Percentiles rank a stretch among this genome's conserved stretches.
Conservation (phyloP, 1,140 invertebrate species). For the Drosophila truncata region DNA sequence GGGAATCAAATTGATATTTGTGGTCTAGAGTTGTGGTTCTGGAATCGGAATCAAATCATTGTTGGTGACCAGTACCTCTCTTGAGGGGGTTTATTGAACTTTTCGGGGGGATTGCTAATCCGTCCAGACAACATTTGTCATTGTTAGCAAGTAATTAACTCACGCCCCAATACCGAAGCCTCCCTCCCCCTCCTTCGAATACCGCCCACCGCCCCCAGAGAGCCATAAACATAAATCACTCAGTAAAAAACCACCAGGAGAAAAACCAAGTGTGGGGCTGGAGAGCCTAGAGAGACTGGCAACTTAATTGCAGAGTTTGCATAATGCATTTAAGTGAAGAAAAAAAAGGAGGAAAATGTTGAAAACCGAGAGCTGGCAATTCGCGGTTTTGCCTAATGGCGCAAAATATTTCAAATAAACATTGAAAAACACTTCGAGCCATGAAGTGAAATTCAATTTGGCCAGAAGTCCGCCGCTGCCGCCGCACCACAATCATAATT, state of each 20-base stretch:
- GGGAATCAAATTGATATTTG: conserved; percentile 82
- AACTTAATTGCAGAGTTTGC: conserved; percentile 82
- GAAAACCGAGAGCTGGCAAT: conserved; percentile 60
- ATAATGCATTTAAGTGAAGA: conserved; percentile 77
- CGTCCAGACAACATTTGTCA: conserved; percentile 68
- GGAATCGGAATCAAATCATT: conserved; percentile 22
- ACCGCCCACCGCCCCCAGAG: conserved; percentile 45
- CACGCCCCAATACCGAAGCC: conserved; percentile 51
- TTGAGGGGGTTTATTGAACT: conserved; percentile 50
- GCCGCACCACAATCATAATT: conserved; percentile 75
- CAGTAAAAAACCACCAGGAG: conserved; percentile 23
- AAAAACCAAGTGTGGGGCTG: conserved; percentile 17
- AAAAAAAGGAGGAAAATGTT: conserved; percentile 29
- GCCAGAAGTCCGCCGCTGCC: conserved; percentile 20
- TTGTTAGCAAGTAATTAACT: conserved; percentile 81
- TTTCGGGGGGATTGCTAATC: conserved; percentile 16
- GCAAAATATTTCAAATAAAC: conserved; percentile 81
- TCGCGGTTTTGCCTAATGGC: conserved; percentile 69
- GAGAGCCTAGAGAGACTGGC: conserved; percentile 40
- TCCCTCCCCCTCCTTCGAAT: conserved; percentile 14
- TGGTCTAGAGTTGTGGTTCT: conserved; percentile 55
- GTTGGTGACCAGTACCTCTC: not conserved
- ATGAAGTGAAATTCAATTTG: conserved; percentile 72
- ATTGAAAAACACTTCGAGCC: conserved; percentile 79
- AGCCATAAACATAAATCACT: conserved; percentile 70